Percentiles rank a stretch among this genome's conserved stretches.
These are phyloP conservation scores for Kryphioiulus occultus DNA, from an alignment of 2,888 invertebrate genomes.

Conservation along the genomic window DNA sequence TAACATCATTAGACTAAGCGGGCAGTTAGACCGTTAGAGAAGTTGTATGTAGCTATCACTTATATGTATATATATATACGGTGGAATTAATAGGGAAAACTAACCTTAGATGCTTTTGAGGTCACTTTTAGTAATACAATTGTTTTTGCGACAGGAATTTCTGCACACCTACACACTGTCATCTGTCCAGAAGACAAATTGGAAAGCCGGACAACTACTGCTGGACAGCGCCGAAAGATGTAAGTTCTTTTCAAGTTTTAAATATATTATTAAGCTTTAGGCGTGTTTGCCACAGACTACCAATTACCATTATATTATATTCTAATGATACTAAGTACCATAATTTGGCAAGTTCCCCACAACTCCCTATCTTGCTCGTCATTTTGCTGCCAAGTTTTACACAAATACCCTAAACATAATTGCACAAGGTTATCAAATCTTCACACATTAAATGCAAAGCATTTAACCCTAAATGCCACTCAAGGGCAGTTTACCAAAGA, in stretches of 20 bases:
- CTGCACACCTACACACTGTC: background rate
- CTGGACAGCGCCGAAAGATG: background rate
- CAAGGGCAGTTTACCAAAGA: background rate
- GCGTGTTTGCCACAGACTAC: background rate
- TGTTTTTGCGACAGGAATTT: background rate
- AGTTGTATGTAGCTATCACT: too few relatives aligned
- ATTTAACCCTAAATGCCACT: constrained; percentile 17
- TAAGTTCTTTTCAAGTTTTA: background rate
- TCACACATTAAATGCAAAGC: background rate
- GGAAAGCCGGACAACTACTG: background rate
- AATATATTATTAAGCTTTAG: background rate
- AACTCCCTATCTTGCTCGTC: background rate
- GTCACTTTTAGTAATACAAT: too few relatives aligned
- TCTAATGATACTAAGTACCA: background rate
- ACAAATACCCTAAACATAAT: background rate
- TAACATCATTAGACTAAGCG: too few relatives aligned
- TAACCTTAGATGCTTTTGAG: too few relatives aligned
- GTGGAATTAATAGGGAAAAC: too few relatives aligned
- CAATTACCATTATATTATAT: background rate
- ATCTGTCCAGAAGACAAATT: background rate
- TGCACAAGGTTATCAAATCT: background rate
- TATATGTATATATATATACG: too few relatives aligned
- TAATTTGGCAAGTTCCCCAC: background rate
- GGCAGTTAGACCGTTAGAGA: too few relatives aligned
- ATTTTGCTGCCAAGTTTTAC: background rate